Conservation (phyloP, 2,113 vertebrate species). For the Phalacrocorax carbo region DNA sequence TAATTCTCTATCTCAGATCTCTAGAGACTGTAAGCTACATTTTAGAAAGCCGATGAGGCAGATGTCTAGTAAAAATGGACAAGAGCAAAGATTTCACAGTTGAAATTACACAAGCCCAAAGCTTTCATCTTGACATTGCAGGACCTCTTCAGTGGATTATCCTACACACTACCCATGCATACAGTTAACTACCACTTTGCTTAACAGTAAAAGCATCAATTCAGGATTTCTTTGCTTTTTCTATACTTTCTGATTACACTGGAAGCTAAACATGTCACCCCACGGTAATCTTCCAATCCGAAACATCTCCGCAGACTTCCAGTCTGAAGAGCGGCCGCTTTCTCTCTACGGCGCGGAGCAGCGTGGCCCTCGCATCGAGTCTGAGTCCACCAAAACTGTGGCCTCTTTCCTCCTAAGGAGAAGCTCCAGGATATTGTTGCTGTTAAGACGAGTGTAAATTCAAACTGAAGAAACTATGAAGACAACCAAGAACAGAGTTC, state of each 20-base stretch:
- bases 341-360: background rate
- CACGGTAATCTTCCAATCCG: background rate
- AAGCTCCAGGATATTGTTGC: background rate
- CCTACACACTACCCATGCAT: background rate
- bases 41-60: background rate
- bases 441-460: background rate
- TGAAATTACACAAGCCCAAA: background rate
- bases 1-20: background rate
- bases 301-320: background rate
- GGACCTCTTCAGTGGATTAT: background rate
- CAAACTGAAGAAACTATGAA: background rate
- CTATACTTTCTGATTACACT: background rate
- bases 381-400: background rate
- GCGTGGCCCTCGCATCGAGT: background rate
- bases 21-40: background rate
- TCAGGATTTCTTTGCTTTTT: background rate
- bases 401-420: background rate
- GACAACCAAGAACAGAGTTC: background rate
- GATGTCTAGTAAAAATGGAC: background rate
- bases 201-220: background rate
- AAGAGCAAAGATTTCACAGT: background rate
- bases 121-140: background rate
- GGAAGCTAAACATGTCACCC: background rate
- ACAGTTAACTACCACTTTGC: background rate
- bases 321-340: background rate